phyloP scores from a whole-genome alignment of 1,140 invertebrate genomes.

The Archegozetes longisetosus region DNA sequence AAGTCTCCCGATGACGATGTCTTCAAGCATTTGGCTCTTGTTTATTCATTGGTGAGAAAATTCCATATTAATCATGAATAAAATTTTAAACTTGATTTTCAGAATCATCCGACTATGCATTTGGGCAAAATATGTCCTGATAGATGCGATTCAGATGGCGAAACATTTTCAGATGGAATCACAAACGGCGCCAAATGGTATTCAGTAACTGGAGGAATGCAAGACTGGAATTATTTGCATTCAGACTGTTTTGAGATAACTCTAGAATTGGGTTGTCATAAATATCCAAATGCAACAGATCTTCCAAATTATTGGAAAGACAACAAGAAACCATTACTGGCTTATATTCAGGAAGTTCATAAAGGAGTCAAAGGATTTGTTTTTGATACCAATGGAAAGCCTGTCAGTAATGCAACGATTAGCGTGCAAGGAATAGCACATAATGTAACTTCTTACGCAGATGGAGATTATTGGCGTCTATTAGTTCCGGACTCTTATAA shows the following conservation, averaged over 20 bases:
- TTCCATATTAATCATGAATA: neutral
- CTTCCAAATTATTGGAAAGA: conserved; percentile 70
- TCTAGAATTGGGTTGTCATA: conserved; percentile 78
- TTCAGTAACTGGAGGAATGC: conserved; percentile 67
- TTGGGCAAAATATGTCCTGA: conserved; percentile 35
- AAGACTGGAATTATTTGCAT: conserved; percentile 89
- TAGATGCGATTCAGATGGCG: conserved; percentile 35
- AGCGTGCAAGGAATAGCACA: conserved; percentile 52
- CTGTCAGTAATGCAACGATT: conserved; percentile 53
- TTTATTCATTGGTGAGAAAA: conserved; percentile 42
- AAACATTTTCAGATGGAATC: conserved; percentile 51
- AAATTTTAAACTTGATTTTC: neutral
- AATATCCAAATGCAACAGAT: conserved; percentile 60
- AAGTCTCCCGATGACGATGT: conserved; percentile 60
- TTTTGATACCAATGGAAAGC: conserved; percentile 44
- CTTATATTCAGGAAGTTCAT: conserved; percentile 57
- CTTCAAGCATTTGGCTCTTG: conserved; percentile 59
- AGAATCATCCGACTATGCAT: conserved; percentile 31
- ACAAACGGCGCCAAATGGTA: conserved; percentile 76
- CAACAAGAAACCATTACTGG: conserved; percentile 63
- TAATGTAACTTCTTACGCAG: conserved; percentile 41
- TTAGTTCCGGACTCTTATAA: conserved; percentile 65
- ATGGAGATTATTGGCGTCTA: conserved; percentile 84
- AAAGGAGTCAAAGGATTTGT: conserved; percentile 47
- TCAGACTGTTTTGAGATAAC: conserved; percentile 88